Conservation (phyloP, 2,113 vertebrate genomes). For the Spilogale gracilis region DNA sequence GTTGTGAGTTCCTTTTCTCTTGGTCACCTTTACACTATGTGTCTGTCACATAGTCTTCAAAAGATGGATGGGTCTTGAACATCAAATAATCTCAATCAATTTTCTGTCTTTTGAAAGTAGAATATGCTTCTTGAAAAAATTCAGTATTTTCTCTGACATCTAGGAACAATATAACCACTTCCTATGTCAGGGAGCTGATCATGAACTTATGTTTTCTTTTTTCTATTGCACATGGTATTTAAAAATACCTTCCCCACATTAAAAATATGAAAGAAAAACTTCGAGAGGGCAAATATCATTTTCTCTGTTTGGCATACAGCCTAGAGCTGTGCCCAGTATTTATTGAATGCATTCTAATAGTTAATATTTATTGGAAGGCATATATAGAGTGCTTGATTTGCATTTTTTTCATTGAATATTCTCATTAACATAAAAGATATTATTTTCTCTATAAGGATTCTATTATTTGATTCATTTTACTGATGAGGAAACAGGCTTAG, state of each 20-base stretch:
- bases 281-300: not conserved
- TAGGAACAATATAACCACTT: not conserved
- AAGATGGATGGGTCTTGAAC: not conserved
- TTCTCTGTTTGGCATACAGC: not conserved
- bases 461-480: not conserved
- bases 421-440: not conserved
- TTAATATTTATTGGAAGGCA: not conserved
- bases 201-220: not conserved
- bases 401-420: not conserved
- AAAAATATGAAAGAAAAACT: not conserved
- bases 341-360: not conserved
- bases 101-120: not conserved
- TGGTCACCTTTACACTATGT: not conserved
- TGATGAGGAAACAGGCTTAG: not conserved
- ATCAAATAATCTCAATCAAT: not conserved
- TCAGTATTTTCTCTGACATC: not conserved
- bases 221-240: not conserved
- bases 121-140: slow-evolving; percentile 36
- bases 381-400: not conserved
- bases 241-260: not conserved
- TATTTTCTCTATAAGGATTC: not conserved
- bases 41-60: not conserved
- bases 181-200: not conserved
- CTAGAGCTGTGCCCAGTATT: not conserved
- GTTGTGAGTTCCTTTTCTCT: not conserved